Evolutionary conservation across 2,113 vertebrate species (phyloP).

Genomic region (Psophia crepitans): DNA sequence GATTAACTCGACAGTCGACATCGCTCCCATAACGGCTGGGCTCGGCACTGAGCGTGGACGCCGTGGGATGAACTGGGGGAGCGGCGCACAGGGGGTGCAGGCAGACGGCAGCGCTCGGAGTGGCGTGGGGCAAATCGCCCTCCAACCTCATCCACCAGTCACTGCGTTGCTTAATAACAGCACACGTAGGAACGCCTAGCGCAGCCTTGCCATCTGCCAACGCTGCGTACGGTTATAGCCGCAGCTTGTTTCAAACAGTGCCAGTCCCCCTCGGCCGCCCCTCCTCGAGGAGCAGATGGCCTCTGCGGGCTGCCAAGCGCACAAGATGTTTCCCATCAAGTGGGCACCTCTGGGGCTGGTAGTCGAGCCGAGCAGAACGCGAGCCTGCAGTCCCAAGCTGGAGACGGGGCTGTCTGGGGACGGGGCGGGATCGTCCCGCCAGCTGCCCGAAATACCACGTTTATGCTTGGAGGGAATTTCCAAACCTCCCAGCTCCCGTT

Average conservation of each 20-base stretch:
- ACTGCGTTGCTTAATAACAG: not conserved
- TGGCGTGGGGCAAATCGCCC: accelerated
- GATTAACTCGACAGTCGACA: not conserved
- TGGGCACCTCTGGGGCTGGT: conserved; percentile 31
- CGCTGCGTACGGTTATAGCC: not conserved
- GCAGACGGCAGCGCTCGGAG: accelerated
- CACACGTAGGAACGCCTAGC: accelerated
- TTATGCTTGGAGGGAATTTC: conserved; percentile 8
- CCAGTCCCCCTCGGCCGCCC: not conserved
- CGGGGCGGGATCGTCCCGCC: not conserved
- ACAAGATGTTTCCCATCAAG: conserved; percentile 41
- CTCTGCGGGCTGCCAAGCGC: not conserved
- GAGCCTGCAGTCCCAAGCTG: not conserved
- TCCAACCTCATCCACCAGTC: not conserved
- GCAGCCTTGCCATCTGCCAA: not conserved
- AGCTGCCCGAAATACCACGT: not conserved
- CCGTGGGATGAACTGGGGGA: not conserved
- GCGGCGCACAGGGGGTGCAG: not conserved
- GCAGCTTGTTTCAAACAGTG: not conserved
- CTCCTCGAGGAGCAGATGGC: not conserved
- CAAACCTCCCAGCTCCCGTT: not conserved
- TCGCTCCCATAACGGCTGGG: accelerated
- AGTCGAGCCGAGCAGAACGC: not conserved
- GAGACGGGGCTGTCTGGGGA: conserved; percentile 23
- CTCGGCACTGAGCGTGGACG: accelerated